phyloP scores from a whole-genome alignment of 2,888 invertebrate species.

The Drosophila nr. perissopoda region DNA sequence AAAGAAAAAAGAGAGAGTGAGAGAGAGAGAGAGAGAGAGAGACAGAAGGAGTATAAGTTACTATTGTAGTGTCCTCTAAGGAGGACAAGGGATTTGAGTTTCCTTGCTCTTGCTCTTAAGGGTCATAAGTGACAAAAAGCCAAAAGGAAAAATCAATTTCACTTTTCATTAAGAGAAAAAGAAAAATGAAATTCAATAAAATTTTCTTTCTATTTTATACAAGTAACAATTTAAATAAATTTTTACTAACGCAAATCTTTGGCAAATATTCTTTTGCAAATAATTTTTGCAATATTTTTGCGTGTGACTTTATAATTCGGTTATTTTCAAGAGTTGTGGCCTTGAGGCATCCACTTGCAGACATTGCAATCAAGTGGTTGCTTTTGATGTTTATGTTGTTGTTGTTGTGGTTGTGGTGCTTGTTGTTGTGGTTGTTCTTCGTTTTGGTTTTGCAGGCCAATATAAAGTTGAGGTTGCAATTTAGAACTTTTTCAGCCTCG shows the following conservation, averaged over 20 bases:
- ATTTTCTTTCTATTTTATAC: background rate
- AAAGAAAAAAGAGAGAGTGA: background rate
- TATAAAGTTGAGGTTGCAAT: slow-evolving; percentile 58
- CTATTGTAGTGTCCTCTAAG: background rate
- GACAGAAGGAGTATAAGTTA: background rate
- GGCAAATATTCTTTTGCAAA: background rate
- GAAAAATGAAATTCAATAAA: background rate
- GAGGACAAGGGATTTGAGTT: slow-evolving; percentile 3
- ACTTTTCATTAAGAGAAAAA: background rate
- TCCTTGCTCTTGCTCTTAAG: background rate
- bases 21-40: too few relatives aligned
- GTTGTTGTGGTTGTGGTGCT: slow-evolving; percentile 9
- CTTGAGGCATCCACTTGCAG: slow-evolving; percentile 15
- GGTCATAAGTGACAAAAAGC: slow-evolving; percentile 3
- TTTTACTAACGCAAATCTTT: background rate
- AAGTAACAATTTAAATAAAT: background rate
- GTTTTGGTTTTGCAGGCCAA: slow-evolving; percentile 10
- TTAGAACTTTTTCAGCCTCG: slow-evolving; percentile 54
- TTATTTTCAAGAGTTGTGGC: background rate
- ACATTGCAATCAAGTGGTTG: slow-evolving; percentile 16
- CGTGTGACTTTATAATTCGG: background rate
- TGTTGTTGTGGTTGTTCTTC: slow-evolving; percentile 11
- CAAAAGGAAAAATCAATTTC: slow-evolving; percentile 6
- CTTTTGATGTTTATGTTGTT: slow-evolving; percentile 19
- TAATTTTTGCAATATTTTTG: background rate